A percentile compares a stretch with the other conserved stretches of the same genome.
Conservation (phyloP, 2,888 invertebrate species). For the Trachelus iudaicus region DNA sequence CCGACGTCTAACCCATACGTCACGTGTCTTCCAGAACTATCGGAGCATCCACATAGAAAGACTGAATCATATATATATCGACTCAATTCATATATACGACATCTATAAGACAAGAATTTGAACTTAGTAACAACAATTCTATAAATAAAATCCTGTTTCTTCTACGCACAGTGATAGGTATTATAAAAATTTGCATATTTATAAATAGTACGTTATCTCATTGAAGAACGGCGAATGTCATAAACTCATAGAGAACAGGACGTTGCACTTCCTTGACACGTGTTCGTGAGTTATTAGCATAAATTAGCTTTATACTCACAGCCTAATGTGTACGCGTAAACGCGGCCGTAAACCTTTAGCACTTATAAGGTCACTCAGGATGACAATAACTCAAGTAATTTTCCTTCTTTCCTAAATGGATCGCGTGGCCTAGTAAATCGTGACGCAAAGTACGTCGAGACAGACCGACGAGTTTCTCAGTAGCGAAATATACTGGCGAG, state of each 20-base stretch:
- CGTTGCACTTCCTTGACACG: conserved; percentile 51
- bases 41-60: background rate
- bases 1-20: background rate
- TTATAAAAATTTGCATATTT: background rate
- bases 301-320: conserved; percentile 43
- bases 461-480: background rate
- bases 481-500: background rate
- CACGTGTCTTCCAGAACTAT: background rate
- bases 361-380: background rate
- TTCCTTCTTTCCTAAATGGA: background rate
- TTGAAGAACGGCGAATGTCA: conserved; percentile 7
- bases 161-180: background rate
- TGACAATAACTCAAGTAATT: background rate
- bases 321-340: background rate
- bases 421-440: background rate
- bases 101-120: background rate
- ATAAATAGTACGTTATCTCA: background rate
- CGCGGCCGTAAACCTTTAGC: background rate
- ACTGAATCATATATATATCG: background rate
- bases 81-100: background rate
- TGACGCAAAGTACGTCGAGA: background rate
- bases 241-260: conserved; percentile 26
- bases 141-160: background rate
- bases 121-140: background rate
- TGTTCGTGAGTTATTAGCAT: conserved; percentile 49